phyloP scores from a whole-genome alignment of 2,113 vertebrate genomes.

The Saguinus midas region DNA sequence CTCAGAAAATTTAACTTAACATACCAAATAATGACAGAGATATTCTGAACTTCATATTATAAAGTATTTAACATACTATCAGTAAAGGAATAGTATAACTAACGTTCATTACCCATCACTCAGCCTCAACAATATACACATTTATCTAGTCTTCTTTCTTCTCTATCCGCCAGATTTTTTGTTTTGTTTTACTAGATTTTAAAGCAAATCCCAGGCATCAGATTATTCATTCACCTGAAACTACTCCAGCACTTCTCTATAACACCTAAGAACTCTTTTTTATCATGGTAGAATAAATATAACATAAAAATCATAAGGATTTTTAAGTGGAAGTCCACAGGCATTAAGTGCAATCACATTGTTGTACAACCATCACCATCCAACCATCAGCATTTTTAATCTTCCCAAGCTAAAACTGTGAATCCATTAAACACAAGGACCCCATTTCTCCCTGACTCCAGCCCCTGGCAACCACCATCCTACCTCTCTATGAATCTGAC shows the following conservation, averaged over 20 bases:
- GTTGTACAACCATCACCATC: background rate
- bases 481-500: background rate
- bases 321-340: background rate
- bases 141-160: background rate
- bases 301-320: too few relatives aligned
- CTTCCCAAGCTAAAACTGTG: background rate
- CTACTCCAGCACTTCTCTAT: background rate
- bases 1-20: conserved; percentile 3
- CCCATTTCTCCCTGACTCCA: background rate
- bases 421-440: background rate
- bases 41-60: background rate
- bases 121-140: background rate
- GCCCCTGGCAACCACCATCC: background rate
- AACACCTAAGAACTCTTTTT: background rate
- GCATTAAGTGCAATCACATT: background rate
- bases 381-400: too few relatives aligned
- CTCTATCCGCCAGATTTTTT: background rate
- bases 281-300: background rate
- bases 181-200: background rate
- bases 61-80: background rate
- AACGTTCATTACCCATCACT: background rate
- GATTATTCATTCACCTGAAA: background rate
- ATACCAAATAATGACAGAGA: background rate
- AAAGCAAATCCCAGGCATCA: background rate
- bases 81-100: background rate